A percentile compares a stretch with the other conserved stretches of the same genome.
Conservation (phyloP, 1,140 invertebrate species). For the Drosophila virilis region DNA sequence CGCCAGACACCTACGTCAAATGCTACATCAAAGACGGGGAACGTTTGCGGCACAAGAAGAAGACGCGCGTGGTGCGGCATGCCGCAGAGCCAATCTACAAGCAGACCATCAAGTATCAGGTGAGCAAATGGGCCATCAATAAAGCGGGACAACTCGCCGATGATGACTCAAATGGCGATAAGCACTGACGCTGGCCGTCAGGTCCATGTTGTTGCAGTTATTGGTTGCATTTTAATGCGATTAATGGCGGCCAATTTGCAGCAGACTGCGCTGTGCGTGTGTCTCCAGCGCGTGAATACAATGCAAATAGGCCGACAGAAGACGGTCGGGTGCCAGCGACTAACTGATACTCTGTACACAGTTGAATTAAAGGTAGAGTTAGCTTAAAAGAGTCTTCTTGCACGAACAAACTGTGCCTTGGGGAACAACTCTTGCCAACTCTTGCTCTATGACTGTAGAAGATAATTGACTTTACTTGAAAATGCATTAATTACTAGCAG, state of each 20-base stretch:
- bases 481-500: too few species aligned
- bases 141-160: slow-evolving; percentile 32
- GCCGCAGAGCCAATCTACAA: slow-evolving; percentile 92
- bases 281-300: background rate
- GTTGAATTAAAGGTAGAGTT: too few species aligned
- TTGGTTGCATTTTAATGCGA: slow-evolving; percentile 63
- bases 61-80: slow-evolving; percentile 92
- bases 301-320: background rate
- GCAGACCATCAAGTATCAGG: slow-evolving; percentile 94
- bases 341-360: too few species aligned
- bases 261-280: slow-evolving; percentile 1
- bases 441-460: too few species aligned
- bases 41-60: slow-evolving; percentile 94
- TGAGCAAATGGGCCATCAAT: slow-evolving; percentile 68
- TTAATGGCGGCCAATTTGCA: slow-evolving; percentile 60
- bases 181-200: background rate
- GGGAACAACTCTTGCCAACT: too few species aligned
- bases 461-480: too few species aligned
- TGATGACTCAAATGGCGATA: slow-evolving; percentile 32
- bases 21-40: slow-evolving; percentile 95
- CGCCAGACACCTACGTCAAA: slow-evolving; percentile 96
- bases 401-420: too few species aligned
- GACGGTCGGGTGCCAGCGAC: background rate
- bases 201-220: slow-evolving; percentile 19
- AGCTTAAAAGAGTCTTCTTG: too few species aligned